A percentile compares a stretch with the other conserved stretches of the same genome.
These are phyloP conservation scores for Syrphus vitripennis DNA, from an alignment of 2,888 invertebrate genomes.

Conservation along the genomic window DNA sequence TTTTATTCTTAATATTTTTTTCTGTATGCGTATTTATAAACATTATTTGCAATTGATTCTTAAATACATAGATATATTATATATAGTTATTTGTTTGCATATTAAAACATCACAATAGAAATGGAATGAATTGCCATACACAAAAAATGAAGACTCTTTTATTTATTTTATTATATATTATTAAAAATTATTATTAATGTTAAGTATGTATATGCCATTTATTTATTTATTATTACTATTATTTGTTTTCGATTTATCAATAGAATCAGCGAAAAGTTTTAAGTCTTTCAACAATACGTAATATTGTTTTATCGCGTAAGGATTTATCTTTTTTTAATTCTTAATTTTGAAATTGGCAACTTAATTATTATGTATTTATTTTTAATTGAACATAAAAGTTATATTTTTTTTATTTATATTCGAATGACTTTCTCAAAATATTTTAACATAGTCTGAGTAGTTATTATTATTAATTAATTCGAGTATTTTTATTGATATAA, in stretches of 20 bases:
- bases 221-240: background rate
- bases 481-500: constrained; percentile 46
- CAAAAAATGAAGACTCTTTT: constrained; percentile 50
- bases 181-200: background rate
- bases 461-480: constrained; percentile 31
- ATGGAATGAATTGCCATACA: constrained; percentile 66
- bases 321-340: constrained; percentile 6
- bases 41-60: constrained; percentile 45
- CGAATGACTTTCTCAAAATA: constrained; percentile 58
- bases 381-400: constrained; percentile 16
- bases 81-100: constrained; percentile 52
- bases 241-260: constrained; percentile 23
- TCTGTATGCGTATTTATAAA: constrained; percentile 46
- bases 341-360: constrained; percentile 27
- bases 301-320: constrained; percentile 41
- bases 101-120: constrained; percentile 70
- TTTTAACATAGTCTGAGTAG: constrained; percentile 56
- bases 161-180: background rate
- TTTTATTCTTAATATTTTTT: constrained; percentile 45
- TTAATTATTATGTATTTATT: background rate
- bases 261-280: constrained; percentile 48
- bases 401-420: constrained; percentile 35
- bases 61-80: constrained; percentile 14
- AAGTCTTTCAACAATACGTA: constrained; percentile 61
- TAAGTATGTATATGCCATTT: constrained; percentile 12